Evolutionary conservation across 2,888 invertebrate genomes (phyloP).

Genomic region (Brassicogethes aeneus): DNA sequence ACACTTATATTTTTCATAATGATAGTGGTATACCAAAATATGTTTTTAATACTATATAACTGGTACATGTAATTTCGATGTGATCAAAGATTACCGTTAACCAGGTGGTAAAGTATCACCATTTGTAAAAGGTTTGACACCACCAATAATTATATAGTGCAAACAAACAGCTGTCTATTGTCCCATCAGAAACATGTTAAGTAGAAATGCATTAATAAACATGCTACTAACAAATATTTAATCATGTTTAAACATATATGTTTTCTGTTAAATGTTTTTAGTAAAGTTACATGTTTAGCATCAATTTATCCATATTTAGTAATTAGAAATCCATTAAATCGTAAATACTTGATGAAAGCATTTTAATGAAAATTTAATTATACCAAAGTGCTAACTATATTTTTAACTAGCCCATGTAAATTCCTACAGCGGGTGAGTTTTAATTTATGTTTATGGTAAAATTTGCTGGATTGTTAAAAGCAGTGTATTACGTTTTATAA

Average conservation of each 20-base stretch:
- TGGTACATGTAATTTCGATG: neutral
- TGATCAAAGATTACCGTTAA: no score
- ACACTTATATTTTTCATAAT: neutral
- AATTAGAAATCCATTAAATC: slow-evolving; percentile 5
- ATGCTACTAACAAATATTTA: no score
- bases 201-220: no score
- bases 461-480: neutral
- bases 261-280: neutral
- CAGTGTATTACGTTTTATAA: neutral
- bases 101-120: no score
- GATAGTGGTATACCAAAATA: neutral
- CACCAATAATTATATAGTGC: neutral
- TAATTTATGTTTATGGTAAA: neutral
- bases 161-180: neutral
- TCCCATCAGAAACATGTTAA: no score
- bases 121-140: no score
- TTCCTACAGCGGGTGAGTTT: neutral
- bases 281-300: neutral
- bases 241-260: no score
- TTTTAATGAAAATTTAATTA: slow-evolving; percentile 17
- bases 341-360: slow-evolving; percentile 16
- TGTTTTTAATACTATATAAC: neutral
- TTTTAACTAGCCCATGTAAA: neutral
- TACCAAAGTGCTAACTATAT: slow-evolving; percentile 1
- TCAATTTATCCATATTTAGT: neutral